phyloP scores from a whole-genome alignment of 2,113 vertebrate genomes.

The Anoura caudifer region DNA sequence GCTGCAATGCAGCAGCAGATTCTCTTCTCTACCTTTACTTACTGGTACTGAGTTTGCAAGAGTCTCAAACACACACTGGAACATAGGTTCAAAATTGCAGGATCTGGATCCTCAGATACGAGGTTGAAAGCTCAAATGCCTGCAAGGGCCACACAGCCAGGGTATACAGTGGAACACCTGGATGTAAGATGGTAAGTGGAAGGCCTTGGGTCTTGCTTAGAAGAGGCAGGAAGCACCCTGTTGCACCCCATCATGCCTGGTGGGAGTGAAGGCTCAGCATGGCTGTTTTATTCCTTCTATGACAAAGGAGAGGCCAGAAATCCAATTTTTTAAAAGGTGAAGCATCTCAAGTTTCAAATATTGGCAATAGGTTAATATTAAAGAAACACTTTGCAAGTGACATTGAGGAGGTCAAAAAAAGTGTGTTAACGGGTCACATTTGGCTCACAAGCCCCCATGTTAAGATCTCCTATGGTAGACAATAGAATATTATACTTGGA shows the following conservation, averaged over 20 bases:
- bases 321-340: neutral
- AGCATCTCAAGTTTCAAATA: neutral
- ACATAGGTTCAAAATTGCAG: neutral
- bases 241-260: neutral
- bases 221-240: neutral
- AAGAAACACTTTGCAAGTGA: neutral
- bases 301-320: neutral
- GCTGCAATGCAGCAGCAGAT: neutral
- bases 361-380: neutral
- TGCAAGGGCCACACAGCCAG: neutral
- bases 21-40: neutral
- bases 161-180: accelerated
- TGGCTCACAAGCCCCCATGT: too few relatives aligned
- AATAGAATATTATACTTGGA: neutral
- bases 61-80: neutral
- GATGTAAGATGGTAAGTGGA: neutral
- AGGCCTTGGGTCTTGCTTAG: neutral
- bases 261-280: neutral
- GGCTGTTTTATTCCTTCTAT: neutral
- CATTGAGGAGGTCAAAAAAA: neutral
- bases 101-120: accelerated
- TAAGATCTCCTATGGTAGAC: neutral
- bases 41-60: neutral
- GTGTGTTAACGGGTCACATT: neutral
- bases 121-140: neutral